Conservation (phyloP, 2,113 vertebrate species). For the Acanthochromis polyacanthus region DNA sequence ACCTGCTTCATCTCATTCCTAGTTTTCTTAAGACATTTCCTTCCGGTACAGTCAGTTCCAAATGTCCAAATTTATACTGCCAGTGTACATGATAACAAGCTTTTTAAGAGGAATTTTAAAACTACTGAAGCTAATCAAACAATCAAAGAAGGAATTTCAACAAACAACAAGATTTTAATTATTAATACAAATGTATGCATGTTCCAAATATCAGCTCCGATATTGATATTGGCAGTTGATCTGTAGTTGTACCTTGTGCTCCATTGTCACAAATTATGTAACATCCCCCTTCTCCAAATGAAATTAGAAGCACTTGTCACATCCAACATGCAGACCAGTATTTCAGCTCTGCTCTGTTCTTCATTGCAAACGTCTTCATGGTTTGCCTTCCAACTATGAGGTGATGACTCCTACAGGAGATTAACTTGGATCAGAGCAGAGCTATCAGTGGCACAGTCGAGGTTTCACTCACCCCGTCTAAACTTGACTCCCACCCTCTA, state of each 20-base stretch:
- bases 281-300: neutral
- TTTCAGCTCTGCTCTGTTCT: neutral
- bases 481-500: slow-evolving; percentile 45
- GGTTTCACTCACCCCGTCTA: slow-evolving; percentile 35
- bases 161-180: too few species aligned
- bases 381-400: neutral
- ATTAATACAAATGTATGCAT: too few species aligned
- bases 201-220: too few species aligned
- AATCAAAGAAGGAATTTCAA: too few species aligned
- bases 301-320: neutral
- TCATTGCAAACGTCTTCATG: neutral
- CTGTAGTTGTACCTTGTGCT: too few species aligned
- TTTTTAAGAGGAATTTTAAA: neutral
- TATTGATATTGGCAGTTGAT: too few species aligned
- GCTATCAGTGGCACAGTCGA: neutral
- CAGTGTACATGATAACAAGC: neutral
- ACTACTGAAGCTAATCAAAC: neutral
- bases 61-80: neutral
- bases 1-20: neutral
- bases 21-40: slow-evolving; percentile 1
- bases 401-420: neutral
- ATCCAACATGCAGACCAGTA: neutral
- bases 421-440: neutral
- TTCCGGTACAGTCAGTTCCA: neutral
- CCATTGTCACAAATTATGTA: too few species aligned